A percentile compares a stretch with the other conserved stretches of the same genome.
phyloP scores from a whole-genome alignment of 2,113 vertebrate species.

The Pionites leucogaster region DNA sequence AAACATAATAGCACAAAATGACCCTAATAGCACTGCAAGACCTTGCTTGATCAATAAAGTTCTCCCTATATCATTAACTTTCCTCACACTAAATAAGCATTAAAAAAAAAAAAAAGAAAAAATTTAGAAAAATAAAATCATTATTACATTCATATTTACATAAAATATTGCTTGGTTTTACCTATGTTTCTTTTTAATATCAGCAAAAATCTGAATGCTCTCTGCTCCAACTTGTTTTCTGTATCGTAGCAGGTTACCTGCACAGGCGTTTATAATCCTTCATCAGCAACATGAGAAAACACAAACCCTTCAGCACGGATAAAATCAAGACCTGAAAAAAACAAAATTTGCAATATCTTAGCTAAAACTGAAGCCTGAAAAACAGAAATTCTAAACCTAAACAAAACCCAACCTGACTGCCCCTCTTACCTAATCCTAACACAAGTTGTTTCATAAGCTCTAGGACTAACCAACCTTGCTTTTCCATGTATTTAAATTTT shows the following conservation, averaged over 20 bases:
- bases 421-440: background rate
- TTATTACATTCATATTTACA: background rate
- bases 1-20: background rate
- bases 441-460: background rate
- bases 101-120: background rate
- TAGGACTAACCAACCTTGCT: background rate
- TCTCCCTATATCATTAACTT: background rate
- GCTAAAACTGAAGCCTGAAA: background rate
- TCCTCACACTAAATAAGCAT: background rate
- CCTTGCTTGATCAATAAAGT: background rate
- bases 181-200: constrained; percentile 94
- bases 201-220: constrained; percentile 85
- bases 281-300: constrained; percentile 83
- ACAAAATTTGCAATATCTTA: background rate
- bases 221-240: constrained; percentile 83
- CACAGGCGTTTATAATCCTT: constrained; percentile 84
- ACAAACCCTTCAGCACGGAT: constrained; percentile 84
- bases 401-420: background rate
- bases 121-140: background rate
- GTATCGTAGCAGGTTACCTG: constrained; percentile 80
- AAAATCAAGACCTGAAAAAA: constrained; percentile 77
- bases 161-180: constrained; percentile 37
- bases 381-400: background rate
- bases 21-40: background rate
- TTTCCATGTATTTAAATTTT: background rate